These are phyloP conservation scores for Ranitomeya imitator DNA, from an alignment of 2,113 vertebrate genomes.

Conservation along the genomic window DNA sequence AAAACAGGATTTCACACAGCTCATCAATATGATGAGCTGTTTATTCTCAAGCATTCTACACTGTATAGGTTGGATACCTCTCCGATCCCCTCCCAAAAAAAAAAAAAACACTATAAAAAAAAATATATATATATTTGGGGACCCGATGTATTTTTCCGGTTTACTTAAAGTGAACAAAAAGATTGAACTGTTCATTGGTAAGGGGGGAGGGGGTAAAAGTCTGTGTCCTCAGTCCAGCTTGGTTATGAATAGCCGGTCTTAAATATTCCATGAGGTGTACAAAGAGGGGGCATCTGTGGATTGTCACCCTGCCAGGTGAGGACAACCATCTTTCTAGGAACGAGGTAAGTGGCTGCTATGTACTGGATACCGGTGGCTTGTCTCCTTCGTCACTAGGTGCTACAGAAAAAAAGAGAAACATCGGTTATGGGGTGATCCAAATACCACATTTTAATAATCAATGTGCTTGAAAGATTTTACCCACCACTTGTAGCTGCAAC, in stretches of 20 bases:
- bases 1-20: constrained; percentile 61
- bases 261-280: constrained; percentile 76
- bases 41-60: constrained; percentile 87
- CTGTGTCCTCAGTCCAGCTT: constrained; percentile 74
- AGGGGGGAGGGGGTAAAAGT: constrained; percentile 47
- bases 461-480: background rate
- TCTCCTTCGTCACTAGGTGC: constrained; percentile 85
- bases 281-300: constrained; percentile 64
- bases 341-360: constrained; percentile 78
- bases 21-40: constrained; percentile 99
- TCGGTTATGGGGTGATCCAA: background rate
- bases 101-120: constrained; percentile 67
- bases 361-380: constrained; percentile 83
- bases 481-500: constrained; percentile 76
- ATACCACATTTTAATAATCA: too few species aligned
- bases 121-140: constrained; percentile 52
- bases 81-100: constrained; percentile 67
- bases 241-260: constrained; percentile 74
- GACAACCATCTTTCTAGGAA: background rate
- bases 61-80: constrained; percentile 75
- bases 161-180: constrained; percentile 74
- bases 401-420: constrained; percentile 64
- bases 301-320: constrained; percentile 22
- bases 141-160: constrained; percentile 43
- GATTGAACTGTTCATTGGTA: constrained; percentile 75